These are phyloP conservation scores for Schrankia costaestrigalis DNA, from an alignment of 2,888 invertebrate genomes.

Conservation along the genomic window DNA sequence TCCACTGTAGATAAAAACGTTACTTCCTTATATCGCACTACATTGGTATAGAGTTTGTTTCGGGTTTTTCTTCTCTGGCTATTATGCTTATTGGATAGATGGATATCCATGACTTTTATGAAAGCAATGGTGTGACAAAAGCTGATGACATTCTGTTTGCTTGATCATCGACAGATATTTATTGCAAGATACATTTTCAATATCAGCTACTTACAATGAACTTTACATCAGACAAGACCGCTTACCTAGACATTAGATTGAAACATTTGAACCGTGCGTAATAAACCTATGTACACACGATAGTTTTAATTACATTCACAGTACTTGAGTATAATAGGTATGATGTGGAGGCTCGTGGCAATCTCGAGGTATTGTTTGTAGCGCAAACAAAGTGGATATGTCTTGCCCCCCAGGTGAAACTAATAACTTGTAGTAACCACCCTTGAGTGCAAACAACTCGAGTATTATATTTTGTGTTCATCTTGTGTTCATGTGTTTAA, in stretches of 20 bases:
- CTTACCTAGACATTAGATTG: too few species aligned
- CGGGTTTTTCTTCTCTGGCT: neutral
- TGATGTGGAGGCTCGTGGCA: conserved; percentile 46
- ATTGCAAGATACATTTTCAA: too few species aligned
- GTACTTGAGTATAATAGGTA: conserved; percentile 11
- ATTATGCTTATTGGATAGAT: too few species aligned
- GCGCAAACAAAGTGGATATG: conserved; percentile 48
- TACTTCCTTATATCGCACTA: too few species aligned
- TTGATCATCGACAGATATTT: too few species aligned
- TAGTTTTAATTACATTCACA: conserved; percentile 27
- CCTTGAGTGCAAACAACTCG: conserved; percentile 16
- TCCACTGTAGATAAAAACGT: too few species aligned
- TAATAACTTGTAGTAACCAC: conserved; percentile 52
- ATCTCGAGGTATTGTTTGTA: conserved; percentile 64
- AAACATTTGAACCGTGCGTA: too few species aligned
- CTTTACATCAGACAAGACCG: neutral
- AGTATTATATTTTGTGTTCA: conserved; percentile 7
- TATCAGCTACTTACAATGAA: too few species aligned
- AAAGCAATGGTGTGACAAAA: too few species aligned
- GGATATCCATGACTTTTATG: too few species aligned
- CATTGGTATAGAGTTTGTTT: neutral
- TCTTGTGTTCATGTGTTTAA: conserved; percentile 2
- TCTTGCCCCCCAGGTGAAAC: conserved; percentile 67
- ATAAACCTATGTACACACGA: conserved; percentile 5
- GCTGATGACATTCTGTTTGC: too few species aligned